Conservation (phyloP, 2,888 invertebrate species). For the Cephus runcator region DNA sequence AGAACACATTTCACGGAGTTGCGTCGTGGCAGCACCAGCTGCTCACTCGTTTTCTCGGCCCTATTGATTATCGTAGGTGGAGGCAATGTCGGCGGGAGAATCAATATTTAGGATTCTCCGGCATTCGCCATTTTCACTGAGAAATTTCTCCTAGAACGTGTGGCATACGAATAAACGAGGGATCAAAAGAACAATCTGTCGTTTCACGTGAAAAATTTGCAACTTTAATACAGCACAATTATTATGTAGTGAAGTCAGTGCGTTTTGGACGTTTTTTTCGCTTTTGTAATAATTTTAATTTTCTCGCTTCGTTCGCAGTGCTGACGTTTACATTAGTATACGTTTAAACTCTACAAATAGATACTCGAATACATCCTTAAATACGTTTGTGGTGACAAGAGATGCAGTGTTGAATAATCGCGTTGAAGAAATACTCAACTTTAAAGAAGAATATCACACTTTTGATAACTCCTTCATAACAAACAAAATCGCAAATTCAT, state of each 20-base stretch:
- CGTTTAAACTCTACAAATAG: background rate
- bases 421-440: background rate
- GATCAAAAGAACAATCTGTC: background rate
- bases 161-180: background rate
- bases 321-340: background rate
- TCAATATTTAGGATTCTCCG: slow-evolving; percentile 55
- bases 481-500: no score
- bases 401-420: background rate
- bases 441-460: background rate
- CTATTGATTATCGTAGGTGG: slow-evolving; percentile 63
- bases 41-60: slow-evolving; percentile 8
- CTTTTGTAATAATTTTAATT: slow-evolving; percentile 27
- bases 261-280: slow-evolving; percentile 10
- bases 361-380: background rate
- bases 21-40: slow-evolving; percentile 45
- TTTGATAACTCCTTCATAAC: background rate
- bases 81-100: slow-evolving; percentile 58
- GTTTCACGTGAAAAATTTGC: background rate
- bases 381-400: background rate
- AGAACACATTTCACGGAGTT: background rate
- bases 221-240: background rate
- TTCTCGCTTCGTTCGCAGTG: slow-evolving; percentile 18
- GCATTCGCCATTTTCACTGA: slow-evolving; percentile 31
- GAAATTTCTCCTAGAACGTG: slow-evolving; percentile 3
- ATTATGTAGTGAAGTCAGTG: slow-evolving; percentile 28